These are phyloP conservation scores for Taenioides sp. DNA, from an alignment of 2,797 vertebrate species.

Conservation along the genomic window DNA sequence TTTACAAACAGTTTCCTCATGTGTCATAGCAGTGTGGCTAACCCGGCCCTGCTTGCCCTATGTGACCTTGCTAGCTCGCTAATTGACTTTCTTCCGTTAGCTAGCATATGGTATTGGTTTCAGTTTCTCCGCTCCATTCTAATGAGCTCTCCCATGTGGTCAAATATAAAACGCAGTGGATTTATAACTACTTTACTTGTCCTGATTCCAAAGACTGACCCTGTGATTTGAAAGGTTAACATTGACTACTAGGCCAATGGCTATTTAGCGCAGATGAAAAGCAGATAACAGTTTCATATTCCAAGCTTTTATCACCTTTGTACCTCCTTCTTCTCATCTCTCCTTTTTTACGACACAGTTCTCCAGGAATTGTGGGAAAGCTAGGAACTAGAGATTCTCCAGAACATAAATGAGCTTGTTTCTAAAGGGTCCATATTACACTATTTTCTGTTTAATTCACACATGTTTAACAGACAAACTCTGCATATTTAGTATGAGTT, in stretches of 20 bases:
- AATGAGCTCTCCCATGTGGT: slow-evolving; percentile 70
- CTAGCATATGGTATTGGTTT: slow-evolving; percentile 75
- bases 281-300: slow-evolving; percentile 66
- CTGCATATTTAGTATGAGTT: too few relatives aligned
- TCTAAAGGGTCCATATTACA: too few relatives aligned
- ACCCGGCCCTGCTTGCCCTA: slow-evolving; percentile 36
- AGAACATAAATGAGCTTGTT: background rate
- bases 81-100: slow-evolving; percentile 68
- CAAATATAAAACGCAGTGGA: slow-evolving; percentile 57
- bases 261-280: slow-evolving; percentile 63
- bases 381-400: slow-evolving; percentile 23
- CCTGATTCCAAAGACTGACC: slow-evolving; percentile 64
- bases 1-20: background rate
- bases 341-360: slow-evolving; percentile 50
- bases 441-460: too few relatives aligned
- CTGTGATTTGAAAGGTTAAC: slow-evolving; percentile 55
- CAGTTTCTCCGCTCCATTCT: slow-evolving; percentile 53
- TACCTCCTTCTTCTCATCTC: slow-evolving; percentile 21
- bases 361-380: slow-evolving; percentile 58
- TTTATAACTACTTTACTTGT: slow-evolving; percentile 64
- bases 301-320: slow-evolving; percentile 47
- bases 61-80: slow-evolving; percentile 59
- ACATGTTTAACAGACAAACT: too few relatives aligned
- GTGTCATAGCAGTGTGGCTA: slow-evolving; percentile 12
- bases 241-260: slow-evolving; percentile 56